A percentile compares a stretch with the other conserved stretches of the same genome.
Evolutionary conservation across 2,797 vertebrate genomes (phyloP).

Genomic region (Tapirus indicus): DNA sequence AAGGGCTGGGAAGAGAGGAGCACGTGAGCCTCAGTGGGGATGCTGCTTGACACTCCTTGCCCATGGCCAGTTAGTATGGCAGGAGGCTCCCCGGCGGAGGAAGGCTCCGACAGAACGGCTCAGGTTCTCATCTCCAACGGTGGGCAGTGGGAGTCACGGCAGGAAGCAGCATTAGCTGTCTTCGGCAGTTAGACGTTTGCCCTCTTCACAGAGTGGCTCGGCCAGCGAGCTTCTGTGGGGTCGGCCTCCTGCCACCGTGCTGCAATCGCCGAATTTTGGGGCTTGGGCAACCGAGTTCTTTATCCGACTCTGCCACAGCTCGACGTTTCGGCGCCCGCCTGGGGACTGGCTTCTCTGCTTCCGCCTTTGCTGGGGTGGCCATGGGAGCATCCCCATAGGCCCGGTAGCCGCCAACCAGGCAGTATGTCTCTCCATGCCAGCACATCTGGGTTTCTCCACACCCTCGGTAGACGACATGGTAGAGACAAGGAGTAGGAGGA

Average conservation of each 20-base stretch:
- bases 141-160: neutral
- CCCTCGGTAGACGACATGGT: slow-evolving; percentile 46
- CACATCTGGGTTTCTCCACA: slow-evolving; percentile 15
- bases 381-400: slow-evolving; percentile 55
- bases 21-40: too few relatives aligned
- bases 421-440: slow-evolving; percentile 73
- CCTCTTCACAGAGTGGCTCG: neutral
- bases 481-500: neutral
- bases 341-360: slow-evolving; percentile 47
- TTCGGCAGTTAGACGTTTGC: neutral
- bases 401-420: slow-evolving; percentile 39
- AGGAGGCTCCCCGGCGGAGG: neutral
- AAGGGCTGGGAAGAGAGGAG: neutral
- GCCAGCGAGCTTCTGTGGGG: neutral
- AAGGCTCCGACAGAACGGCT: neutral
- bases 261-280: neutral
- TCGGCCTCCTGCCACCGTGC: neutral
- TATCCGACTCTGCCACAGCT: neutral
- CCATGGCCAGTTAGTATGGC: neutral
- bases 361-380: neutral
- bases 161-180: neutral
- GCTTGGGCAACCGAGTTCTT: neutral
- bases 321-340: neutral
- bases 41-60: neutral
- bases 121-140: neutral